These are phyloP conservation scores for Chloropsis cyanopogon DNA, from an alignment of 2,113 vertebrate genomes.

Conservation along the genomic window DNA sequence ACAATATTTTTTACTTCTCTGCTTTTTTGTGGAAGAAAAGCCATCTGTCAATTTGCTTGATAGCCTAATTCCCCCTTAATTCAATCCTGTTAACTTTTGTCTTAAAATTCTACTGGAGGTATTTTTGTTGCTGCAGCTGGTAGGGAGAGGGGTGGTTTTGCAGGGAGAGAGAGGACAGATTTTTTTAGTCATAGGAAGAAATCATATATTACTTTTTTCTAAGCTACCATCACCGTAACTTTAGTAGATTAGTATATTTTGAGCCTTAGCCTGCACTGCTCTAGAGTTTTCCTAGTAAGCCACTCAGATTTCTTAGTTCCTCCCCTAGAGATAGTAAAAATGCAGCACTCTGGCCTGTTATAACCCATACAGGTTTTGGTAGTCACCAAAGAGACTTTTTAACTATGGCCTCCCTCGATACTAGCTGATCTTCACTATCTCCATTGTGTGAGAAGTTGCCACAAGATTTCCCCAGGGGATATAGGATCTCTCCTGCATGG, in stretches of 20 bases:
- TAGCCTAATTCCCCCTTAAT: neutral
- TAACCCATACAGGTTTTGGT: neutral
- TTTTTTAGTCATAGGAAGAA: neutral
- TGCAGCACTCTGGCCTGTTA: neutral
- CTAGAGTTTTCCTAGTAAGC: neutral
- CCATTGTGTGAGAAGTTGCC: neutral
- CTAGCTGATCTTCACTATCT: neutral
- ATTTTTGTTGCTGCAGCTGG: neutral
- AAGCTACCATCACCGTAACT: neutral
- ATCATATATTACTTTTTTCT: neutral
- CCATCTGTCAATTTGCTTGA: neutral
- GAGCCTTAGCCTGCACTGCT: neutral
- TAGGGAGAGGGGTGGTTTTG: neutral
- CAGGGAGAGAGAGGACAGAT: neutral
- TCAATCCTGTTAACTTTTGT: neutral
- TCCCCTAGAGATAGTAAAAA: neutral
- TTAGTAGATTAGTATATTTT: neutral
- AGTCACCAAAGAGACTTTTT: neutral
- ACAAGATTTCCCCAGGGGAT: neutral
- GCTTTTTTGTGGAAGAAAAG: neutral
- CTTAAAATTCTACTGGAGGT: neutral
- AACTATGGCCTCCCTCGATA: neutral
- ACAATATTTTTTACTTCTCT: neutral
- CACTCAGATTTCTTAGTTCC: neutral
- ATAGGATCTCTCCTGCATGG: neutral